Percentiles rank a stretch among this genome's conserved stretches.
Evolutionary conservation across 2,888 invertebrate species (phyloP).

Genomic region (Ametastegia equiseti): DNA sequence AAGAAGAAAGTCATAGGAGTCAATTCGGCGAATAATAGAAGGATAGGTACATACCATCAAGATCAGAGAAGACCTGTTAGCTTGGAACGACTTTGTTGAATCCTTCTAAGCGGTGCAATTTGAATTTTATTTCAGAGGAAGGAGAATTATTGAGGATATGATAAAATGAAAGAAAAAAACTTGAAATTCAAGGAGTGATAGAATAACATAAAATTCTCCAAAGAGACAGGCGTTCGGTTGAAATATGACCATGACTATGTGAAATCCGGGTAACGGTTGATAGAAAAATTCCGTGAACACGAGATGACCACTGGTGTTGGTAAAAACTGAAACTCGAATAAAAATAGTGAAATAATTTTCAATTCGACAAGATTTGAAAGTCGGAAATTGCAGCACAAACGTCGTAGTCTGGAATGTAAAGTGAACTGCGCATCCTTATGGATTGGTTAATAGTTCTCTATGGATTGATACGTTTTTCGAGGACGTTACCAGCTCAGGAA

Average conservation of each 20-base stretch:
- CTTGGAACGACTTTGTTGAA: too few relatives aligned
- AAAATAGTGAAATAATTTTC: neutral
- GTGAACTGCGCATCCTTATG: neutral
- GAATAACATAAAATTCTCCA: too few relatives aligned
- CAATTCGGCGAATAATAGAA: neutral
- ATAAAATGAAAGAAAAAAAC: too few relatives aligned
- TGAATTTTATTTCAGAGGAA: too few relatives aligned
- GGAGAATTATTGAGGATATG: too few relatives aligned
- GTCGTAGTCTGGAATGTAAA: neutral
- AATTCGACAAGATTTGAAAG: neutral
- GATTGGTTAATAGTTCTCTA: too few relatives aligned
- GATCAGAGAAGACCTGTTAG: neutral
- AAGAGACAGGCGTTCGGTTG: too few relatives aligned
- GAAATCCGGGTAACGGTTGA: constrained; percentile 10
- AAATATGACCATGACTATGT: too few relatives aligned
- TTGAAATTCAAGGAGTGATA: too few relatives aligned
- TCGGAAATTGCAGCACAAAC: neutral
- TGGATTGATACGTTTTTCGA: neutral
- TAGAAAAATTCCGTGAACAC: too few relatives aligned
- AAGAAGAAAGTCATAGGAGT: neutral
- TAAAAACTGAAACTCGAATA: neutral
- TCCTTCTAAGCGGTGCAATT: too few relatives aligned
- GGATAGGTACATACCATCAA: neutral
- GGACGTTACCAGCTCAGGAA: neutral
- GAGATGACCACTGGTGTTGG: neutral